Evolutionary conservation across 2,888 invertebrate species (phyloP).

Genomic region (Pseudococcus longispinus): DNA sequence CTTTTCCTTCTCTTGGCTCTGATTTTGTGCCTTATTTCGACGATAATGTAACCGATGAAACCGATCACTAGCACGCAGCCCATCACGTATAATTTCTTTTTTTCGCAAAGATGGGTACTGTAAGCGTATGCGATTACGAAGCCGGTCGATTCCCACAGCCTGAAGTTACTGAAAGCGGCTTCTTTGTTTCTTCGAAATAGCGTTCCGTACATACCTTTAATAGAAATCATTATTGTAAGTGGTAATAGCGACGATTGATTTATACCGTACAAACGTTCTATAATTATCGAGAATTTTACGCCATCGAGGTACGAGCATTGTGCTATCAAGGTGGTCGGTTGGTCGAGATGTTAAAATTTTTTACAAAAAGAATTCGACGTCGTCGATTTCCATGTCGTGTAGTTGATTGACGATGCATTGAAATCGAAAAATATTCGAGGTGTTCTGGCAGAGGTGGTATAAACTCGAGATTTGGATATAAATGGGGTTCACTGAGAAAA

Average conservation of each 20-base stretch:
- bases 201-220: constrained; percentile 81
- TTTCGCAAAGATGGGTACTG: constrained; percentile 83
- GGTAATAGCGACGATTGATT: not conserved
- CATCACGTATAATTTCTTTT: constrained; percentile 86
- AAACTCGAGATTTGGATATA: too few relatives aligned
- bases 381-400: too few relatives aligned
- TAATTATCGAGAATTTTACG: not conserved
- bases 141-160: constrained; percentile 88
- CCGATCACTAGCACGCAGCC: constrained; percentile 78
- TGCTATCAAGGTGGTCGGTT: not conserved
- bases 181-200: constrained; percentile 88
- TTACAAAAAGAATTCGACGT: not conserved
- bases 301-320: not conserved
- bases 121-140: constrained; percentile 90
- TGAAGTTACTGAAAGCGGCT: constrained; percentile 89
- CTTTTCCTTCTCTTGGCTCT: constrained; percentile 81
- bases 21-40: constrained; percentile 82
- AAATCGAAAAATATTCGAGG: too few relatives aligned
- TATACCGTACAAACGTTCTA: not conserved
- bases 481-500: too few relatives aligned
- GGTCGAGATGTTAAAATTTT: not conserved
- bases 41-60: constrained; percentile 78
- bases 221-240: not conserved
- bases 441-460: too few relatives aligned
- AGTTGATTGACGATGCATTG: too few relatives aligned